phyloP scores from a whole-genome alignment of 2,888 invertebrate species.

The Tuta absoluta region DNA sequence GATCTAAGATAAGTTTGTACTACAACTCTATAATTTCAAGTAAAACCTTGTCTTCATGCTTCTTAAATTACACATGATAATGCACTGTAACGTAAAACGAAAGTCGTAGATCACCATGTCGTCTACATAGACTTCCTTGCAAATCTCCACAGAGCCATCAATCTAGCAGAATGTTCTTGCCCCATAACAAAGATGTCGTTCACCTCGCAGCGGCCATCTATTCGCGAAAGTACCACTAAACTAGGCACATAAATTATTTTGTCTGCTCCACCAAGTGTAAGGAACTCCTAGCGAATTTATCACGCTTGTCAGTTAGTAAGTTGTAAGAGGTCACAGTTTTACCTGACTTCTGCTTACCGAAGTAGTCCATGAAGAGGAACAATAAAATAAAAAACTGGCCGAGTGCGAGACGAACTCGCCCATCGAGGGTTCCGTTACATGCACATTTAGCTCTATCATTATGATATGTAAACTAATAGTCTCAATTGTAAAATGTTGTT shows the following conservation, averaged over 20 bases:
- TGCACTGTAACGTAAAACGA: too few relatives aligned
- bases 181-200: conserved; percentile 74
- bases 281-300: conserved; percentile 77
- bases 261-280: conserved; percentile 76
- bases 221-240: conserved; percentile 74
- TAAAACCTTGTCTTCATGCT: too few relatives aligned
- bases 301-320: conserved; percentile 53
- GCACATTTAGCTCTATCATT: too few relatives aligned
- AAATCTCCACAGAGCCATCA: conserved; percentile 23
- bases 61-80: too few relatives aligned
- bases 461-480: too few relatives aligned
- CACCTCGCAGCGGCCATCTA: conserved; percentile 71
- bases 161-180: conserved; percentile 29
- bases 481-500: too few relatives aligned
- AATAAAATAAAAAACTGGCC: too few relatives aligned
- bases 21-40: too few relatives aligned
- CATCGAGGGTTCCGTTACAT: too few relatives aligned
- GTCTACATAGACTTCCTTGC: not conserved
- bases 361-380: not conserved
- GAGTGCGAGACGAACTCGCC: too few relatives aligned
- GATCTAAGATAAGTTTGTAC: too few relatives aligned
- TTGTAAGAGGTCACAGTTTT: conserved; percentile 39
- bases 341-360: not conserved
- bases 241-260: conserved; percentile 80
- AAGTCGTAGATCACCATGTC: not conserved